Conservation (phyloP, 2,113 vertebrate species). For the Laterallus jamaicensis region DNA sequence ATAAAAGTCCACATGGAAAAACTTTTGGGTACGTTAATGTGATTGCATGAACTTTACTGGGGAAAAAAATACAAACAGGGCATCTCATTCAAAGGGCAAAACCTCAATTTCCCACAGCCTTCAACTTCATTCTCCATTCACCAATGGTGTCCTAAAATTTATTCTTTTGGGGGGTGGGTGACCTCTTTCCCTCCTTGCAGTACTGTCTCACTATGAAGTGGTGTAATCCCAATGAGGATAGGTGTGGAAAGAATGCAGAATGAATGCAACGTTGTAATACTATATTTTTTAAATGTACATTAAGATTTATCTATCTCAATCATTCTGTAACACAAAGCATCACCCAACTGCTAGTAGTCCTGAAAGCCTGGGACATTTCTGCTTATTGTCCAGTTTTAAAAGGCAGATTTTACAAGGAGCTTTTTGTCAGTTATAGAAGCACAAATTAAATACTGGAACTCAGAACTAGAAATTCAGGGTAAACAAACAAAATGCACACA, state of each 20-base stretch:
- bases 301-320: background rate
- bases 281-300: background rate
- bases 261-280: background rate
- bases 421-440: background rate
- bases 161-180: too few species aligned
- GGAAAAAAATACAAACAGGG: background rate
- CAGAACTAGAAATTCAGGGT: background rate
- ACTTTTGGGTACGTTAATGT: background rate
- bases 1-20: background rate
- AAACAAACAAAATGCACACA: background rate
- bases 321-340: background rate
- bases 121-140: background rate
- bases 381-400: background rate
- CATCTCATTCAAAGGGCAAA: background rate
- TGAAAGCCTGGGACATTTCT: background rate
- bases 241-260: background rate
- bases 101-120: rapidly evolving
- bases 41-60: background rate
- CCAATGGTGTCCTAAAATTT: background rate
- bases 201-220: background rate
- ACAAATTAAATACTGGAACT: background rate
- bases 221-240: background rate
- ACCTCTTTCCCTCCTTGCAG: background rate
- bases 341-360: background rate
- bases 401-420: background rate